Percentiles rank a stretch among this genome's conserved stretches.
These are phyloP conservation scores for Danaus melanippus DNA, from an alignment of 1,140 invertebrate genomes.

Conservation along the genomic window DNA sequence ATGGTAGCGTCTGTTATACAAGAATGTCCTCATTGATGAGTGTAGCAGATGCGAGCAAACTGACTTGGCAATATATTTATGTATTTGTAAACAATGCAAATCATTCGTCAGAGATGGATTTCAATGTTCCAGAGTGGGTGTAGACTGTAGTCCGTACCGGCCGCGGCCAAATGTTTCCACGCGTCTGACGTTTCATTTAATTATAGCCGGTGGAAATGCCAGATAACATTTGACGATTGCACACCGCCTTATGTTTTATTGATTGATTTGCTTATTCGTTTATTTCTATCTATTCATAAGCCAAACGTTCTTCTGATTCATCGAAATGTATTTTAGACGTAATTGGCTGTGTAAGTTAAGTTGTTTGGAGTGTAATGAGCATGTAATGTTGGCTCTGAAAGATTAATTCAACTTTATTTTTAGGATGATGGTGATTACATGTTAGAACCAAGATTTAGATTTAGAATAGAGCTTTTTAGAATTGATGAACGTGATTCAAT, in stretches of 20 bases:
- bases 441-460: too few species aligned
- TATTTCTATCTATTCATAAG: slow-evolving; percentile 9
- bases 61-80: slow-evolving; percentile 39
- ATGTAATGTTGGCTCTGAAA: too few species aligned
- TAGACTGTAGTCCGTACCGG: slow-evolving; percentile 38
- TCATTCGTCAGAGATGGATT: slow-evolving; percentile 13
- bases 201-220: slow-evolving; percentile 63
- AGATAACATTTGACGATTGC: slow-evolving; percentile 46
- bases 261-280: slow-evolving; percentile 25
- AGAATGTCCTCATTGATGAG: slow-evolving; percentile 57
- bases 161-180: slow-evolving; percentile 47
- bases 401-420: too few species aligned
- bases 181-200: slow-evolving; percentile 44
- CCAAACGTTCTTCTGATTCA: too few species aligned
- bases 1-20: slow-evolving; percentile 4
- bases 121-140: slow-evolving; percentile 43
- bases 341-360: too few species aligned
- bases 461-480: too few species aligned
- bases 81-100: slow-evolving; percentile 25
- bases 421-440: too few species aligned
- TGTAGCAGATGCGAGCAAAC: slow-evolving; percentile 40
- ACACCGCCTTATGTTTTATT: slow-evolving; percentile 44
- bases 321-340: too few species aligned
- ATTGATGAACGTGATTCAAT: too few species aligned
- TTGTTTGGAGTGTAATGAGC: too few species aligned